phyloP scores from a whole-genome alignment of 2,888 invertebrate species.

The Mimas tiliae region DNA sequence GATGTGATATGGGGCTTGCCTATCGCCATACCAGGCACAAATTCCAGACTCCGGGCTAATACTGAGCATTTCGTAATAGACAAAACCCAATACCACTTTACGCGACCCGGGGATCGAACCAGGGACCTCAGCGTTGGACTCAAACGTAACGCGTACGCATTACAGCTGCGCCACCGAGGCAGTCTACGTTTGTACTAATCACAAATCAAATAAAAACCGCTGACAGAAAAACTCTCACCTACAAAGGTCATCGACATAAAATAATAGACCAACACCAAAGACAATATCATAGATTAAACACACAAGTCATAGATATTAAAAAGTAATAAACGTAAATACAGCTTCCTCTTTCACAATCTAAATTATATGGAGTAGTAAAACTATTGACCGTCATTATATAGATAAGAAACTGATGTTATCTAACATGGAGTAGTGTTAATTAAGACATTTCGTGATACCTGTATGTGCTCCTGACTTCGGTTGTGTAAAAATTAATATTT shows the following conservation, averaged over 20 bases:
- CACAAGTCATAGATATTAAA: conserved; percentile 35
- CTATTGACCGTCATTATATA: conserved; percentile 23
- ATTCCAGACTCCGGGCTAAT: too few species aligned
- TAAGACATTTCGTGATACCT: conserved; percentile 12
- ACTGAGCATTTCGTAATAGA: too few species aligned
- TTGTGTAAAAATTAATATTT: background rate
- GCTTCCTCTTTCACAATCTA: conserved; percentile 26
- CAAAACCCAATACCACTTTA: too few species aligned
- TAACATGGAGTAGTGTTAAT: conserved; percentile 27
- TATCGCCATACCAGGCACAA: too few species aligned
- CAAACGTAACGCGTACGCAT: too few species aligned
- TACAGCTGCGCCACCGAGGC: too few species aligned
- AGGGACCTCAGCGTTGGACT: too few species aligned
- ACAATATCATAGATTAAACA: conserved; percentile 13
- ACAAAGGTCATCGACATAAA: background rate
- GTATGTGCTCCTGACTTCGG: background rate
- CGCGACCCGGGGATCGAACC: too few species aligned
- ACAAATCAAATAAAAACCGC: background rate
- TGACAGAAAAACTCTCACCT: background rate
- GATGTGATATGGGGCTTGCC: too few species aligned
- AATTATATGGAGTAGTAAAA: conserved; percentile 25
- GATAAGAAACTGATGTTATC: conserved; percentile 25
- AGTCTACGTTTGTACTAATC: too few species aligned
- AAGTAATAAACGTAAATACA: conserved; percentile 28
- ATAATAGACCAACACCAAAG: background rate